Percentiles rank a stretch among this genome's conserved stretches.
phyloP scores from a whole-genome alignment of 2,888 invertebrate genomes.

The Steromphala cineraria region DNA sequence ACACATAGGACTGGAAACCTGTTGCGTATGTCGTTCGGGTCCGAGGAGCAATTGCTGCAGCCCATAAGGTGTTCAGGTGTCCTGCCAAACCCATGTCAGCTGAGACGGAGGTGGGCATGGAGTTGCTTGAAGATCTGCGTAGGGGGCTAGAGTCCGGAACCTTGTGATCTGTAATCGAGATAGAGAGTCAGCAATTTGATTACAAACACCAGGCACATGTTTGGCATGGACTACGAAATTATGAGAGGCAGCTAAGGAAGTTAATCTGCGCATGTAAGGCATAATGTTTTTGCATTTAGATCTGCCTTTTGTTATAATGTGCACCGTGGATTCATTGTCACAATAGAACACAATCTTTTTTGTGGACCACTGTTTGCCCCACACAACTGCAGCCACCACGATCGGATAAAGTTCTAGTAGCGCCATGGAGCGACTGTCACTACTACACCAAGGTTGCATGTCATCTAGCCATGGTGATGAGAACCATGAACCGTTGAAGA shows the following conservation, averaged over 20 bases:
- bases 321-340: too few relatives aligned
- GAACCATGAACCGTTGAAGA: too few relatives aligned
- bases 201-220: neutral
- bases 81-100: neutral
- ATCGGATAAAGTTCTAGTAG: too few relatives aligned
- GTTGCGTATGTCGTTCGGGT: neutral
- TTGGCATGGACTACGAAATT: neutral
- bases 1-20: neutral
- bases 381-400: too few relatives aligned
- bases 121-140: neutral
- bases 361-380: too few relatives aligned
- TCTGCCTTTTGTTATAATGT: neutral
- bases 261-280: neutral
- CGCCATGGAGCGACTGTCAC: too few relatives aligned
- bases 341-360: too few relatives aligned
- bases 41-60: neutral
- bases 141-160: neutral
- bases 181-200: neutral
- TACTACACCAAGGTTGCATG: too few relatives aligned
- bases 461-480: too few relatives aligned
- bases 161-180: neutral
- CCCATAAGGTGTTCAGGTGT: neutral
- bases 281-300: neutral
- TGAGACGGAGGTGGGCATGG: neutral
- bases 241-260: neutral